A percentile compares a stretch with the other conserved stretches of the same genome.
phyloP scores from a whole-genome alignment of 1,140 invertebrate genomes.

The Oryctes rhinoceros region DNA sequence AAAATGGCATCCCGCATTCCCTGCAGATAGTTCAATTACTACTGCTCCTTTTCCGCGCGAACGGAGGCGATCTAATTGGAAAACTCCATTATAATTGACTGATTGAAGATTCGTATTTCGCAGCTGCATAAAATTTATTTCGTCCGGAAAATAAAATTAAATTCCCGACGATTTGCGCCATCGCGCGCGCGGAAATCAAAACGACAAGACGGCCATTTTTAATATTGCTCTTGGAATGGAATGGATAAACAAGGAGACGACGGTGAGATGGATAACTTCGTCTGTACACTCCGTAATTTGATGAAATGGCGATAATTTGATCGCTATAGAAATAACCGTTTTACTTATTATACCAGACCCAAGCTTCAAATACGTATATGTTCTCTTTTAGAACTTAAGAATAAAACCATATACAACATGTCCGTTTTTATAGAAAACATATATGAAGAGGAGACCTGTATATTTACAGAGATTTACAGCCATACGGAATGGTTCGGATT shows the following conservation, averaged over 20 bases:
- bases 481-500: too few relatives aligned
- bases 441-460: too few relatives aligned
- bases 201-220: neutral
- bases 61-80: constrained; percentile 9
- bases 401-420: too few relatives aligned
- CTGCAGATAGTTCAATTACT: constrained; percentile 15
- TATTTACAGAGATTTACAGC: too few relatives aligned
- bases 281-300: too few relatives aligned
- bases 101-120: constrained; percentile 16
- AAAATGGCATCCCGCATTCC: constrained; percentile 16
- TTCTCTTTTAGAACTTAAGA: too few relatives aligned
- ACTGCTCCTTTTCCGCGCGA: constrained; percentile 7
- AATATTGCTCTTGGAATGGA: neutral
- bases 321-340: too few relatives aligned
- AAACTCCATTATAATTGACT: constrained; percentile 26
- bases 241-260: neutral
- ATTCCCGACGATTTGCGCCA: constrained; percentile 2
- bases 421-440: too few relatives aligned
- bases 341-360: too few relatives aligned
- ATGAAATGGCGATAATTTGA: too few relatives aligned
- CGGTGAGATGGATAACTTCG: too few relatives aligned
- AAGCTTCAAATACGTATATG: too few relatives aligned
- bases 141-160: constrained; percentile 12
- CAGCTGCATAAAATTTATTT: constrained; percentile 23
- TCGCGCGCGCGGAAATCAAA: neutral